Evolutionary conservation across 2,888 invertebrate genomes (phyloP).

Genomic region (Chrysolina americana): DNA sequence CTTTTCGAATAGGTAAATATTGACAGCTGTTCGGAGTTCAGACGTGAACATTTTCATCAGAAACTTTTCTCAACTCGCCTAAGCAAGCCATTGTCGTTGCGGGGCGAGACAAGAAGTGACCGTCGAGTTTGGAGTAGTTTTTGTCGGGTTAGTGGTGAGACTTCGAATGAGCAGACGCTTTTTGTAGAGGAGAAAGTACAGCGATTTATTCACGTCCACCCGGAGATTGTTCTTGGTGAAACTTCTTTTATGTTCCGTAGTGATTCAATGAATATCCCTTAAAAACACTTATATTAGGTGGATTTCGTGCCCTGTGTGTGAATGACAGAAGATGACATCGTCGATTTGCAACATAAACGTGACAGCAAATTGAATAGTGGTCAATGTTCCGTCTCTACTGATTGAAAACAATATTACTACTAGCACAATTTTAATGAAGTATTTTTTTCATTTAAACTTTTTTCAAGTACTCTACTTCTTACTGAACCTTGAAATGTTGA

Average conservation of each 20-base stretch:
- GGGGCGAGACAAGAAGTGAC: conserved; percentile 36
- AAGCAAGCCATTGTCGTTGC: conserved; percentile 15
- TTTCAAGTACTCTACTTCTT: too few species aligned
- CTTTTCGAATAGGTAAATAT: conserved; percentile 29
- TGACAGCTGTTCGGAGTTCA: conserved; percentile 36
- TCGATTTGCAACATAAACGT: too few species aligned
- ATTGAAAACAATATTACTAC: too few species aligned
- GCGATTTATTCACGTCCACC: conserved; percentile 35
- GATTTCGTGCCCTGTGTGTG: too few species aligned
- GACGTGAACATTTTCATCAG: conserved; percentile 24
- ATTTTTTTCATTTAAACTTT: too few species aligned
- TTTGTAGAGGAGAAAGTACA: conserved; percentile 30
- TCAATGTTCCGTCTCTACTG: too few species aligned
- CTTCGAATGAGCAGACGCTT: conserved; percentile 29
- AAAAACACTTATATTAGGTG: too few species aligned
- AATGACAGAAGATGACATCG: too few species aligned
- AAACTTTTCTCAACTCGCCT: conserved; percentile 25
- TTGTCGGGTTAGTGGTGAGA: conserved; percentile 29
- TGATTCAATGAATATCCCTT: not conserved
- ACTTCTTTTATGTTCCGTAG: conserved; percentile 5
- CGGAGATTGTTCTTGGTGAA: conserved; percentile 27
- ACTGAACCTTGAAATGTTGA: too few species aligned
- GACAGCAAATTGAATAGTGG: too few species aligned
- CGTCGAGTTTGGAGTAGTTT: conserved; percentile 33
- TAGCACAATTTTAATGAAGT: too few species aligned